Base-by-base conservation (phyloP, 2,113 vertebrate genomes). In the Gracilinanus agilis region DNA sequence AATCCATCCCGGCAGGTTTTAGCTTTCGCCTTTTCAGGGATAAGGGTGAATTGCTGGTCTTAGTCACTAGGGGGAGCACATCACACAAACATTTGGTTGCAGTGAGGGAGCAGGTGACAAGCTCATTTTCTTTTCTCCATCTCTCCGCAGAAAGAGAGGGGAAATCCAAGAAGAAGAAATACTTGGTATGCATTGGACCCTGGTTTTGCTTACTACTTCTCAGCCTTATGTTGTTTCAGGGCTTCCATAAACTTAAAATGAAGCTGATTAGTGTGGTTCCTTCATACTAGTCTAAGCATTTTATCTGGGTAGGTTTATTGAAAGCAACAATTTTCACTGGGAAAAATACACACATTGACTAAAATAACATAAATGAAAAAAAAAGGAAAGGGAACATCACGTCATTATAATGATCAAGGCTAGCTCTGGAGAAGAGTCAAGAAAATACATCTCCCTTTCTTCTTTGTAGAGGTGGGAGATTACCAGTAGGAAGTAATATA, bases 31-130 rank as follows among this genome's bases (percentile, higher is more conserved):
- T 75, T 83, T 5, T 23, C 19, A 40, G n/a, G 16, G n/a, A 40
- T 19, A 13, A 83, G 67, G 67, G 67, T 40, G 19, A 83, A 83
- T 83, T 40, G 34, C 6, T 40, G 19, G 19, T 40, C 7, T 83
- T 83, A 53, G 90, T 96, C 97, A 94, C 95, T 90, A 97, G 97
- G 92, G 95, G 96, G 97, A 24, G 94, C 97, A 56, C 96, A 58
- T 92, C 55, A 92, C 89, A 54, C 95, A 93, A 92, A 58, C 92
- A 92, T 96, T 44, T 90, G 16, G n/a, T 40, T 83, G 6, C 67
- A 83, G 34, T 83, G 67, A 40, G 0, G 67, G n/a, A 83, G 67
- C n/a, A 21, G 93, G 91, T 54, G 89, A 92, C 93, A 92, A 0
- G 23, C n/a, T 9, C 56, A 13, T 53, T 95, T 90, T 55, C 24